Evolutionary conservation across 2,113 vertebrate genomes (phyloP).

Genomic region (Circaetus gallicus): DNA sequence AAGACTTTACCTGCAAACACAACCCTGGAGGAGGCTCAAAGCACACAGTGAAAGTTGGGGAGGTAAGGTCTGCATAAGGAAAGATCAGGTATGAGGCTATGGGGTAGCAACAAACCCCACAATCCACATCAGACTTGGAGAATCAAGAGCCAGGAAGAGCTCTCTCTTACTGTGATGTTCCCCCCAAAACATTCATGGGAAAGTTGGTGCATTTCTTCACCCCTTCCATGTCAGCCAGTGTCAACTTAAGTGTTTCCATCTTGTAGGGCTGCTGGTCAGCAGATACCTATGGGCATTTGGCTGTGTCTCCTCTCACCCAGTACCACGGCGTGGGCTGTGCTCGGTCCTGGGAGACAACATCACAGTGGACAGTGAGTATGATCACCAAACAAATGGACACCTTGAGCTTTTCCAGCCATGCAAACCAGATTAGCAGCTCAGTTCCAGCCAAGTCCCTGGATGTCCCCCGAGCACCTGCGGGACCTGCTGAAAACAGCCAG

Average conservation of each 20-base stretch:
- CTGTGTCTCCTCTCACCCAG: neutral
- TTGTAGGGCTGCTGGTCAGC: neutral
- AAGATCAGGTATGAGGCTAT: neutral
- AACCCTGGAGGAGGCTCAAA: neutral
- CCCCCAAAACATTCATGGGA: neutral
- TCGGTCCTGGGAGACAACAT: neutral
- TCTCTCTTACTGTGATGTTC: neutral
- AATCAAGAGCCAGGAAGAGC: neutral
- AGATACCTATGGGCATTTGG: neutral
- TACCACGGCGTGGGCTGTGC: neutral
- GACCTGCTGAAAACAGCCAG: neutral
- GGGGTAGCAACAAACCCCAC: neutral
- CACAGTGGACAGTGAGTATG: neutral
- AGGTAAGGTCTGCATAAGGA: neutral
- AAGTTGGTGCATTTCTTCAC: neutral
- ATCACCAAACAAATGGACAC: neutral
- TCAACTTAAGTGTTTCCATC: neutral
- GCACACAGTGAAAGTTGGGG: neutral
- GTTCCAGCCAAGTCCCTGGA: neutral
- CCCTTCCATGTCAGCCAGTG: neutral
- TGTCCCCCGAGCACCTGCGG: neutral
- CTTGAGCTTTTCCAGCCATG: neutral
- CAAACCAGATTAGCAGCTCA: neutral
- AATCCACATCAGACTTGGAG: neutral
- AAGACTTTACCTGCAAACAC: neutral